These are phyloP conservation scores for Epizoanthus rinbou DNA, from an alignment of 92 coral and sea anemone genomes.

Conservation along the genomic window DNA sequence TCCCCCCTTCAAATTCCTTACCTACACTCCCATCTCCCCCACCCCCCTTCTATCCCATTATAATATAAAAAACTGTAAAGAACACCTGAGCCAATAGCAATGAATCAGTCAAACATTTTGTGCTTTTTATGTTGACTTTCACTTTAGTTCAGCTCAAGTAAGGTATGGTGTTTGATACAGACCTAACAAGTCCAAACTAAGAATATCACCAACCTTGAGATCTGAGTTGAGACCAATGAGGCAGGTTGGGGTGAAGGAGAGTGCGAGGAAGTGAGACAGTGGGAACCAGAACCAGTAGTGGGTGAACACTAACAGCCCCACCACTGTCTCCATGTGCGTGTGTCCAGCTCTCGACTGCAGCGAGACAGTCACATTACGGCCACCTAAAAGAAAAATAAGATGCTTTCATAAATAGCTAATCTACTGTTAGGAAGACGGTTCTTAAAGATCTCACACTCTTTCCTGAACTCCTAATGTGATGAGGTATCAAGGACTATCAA, in stretches of 20 bases:
- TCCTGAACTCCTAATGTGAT: too few species aligned
- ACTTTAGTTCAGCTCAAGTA: too few species aligned
- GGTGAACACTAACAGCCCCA: constrained; percentile 90
- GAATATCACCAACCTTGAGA: constrained; percentile 71
- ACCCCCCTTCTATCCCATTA: too few species aligned
- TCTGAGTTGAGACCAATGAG: constrained; percentile 96
- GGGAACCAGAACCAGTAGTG: constrained; percentile 99
- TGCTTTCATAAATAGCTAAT: neutral
- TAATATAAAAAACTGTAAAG: too few species aligned
- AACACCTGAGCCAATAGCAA: too few species aligned
- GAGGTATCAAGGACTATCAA: neutral
- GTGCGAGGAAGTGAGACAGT: constrained; percentile 88
- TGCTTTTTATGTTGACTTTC: too few species aligned
- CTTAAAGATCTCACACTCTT: too few species aligned
- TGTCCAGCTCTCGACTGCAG: constrained; percentile 99
- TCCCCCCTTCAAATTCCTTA: too few species aligned
- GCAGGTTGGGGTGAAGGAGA: constrained; percentile 92
- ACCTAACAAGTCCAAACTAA: too few species aligned
- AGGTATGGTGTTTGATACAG: too few species aligned
- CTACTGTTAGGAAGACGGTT: neutral
- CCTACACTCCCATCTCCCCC: too few species aligned
- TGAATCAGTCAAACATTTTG: too few species aligned
- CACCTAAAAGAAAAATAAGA: constrained; percentile 58
- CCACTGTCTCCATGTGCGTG: constrained; percentile 96
- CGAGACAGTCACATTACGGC: constrained; percentile 96